A percentile compares a stretch with the other conserved stretches of the same genome.
Conservation (phyloP, 2,113 vertebrate genomes). For the Chamaea fasciata region DNA sequence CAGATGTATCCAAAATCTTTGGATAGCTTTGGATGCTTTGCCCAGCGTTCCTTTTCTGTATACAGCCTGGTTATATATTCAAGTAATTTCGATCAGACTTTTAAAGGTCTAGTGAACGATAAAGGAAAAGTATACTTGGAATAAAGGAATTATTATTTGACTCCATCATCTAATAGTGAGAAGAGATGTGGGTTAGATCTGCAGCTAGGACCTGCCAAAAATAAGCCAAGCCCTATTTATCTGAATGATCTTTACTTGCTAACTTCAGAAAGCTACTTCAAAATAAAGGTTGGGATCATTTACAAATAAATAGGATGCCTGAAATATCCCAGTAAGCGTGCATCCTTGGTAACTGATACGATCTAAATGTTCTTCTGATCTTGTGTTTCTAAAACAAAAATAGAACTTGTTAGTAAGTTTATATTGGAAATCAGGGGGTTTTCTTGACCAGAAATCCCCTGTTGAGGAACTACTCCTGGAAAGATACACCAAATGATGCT, state of each 20-base stretch:
- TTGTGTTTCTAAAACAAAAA: not conserved
- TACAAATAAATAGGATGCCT: not conserved
- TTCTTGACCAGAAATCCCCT: not conserved
- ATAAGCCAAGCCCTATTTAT: conserved; percentile 42
- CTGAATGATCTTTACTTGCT: conserved; percentile 24
- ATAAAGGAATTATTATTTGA: not conserved
- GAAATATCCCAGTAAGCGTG: not conserved
- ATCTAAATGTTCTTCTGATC: not conserved
- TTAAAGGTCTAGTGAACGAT: not conserved
- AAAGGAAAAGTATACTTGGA: not conserved
- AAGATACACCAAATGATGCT: not conserved
- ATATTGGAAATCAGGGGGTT: not conserved
- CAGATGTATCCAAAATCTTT: not conserved
- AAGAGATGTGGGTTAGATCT: not conserved
- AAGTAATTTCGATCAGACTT: not conserved
- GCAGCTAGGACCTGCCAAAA: conserved; percentile 21
- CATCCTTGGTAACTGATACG: not conserved
- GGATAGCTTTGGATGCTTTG: not conserved
- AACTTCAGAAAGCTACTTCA: conserved; percentile 45
- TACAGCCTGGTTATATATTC: not conserved
- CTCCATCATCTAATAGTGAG: not conserved
- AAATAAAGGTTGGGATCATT: conserved; percentile 29
- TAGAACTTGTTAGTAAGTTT: not conserved
- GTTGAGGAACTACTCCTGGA: not conserved
- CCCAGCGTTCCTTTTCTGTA: not conserved